Evolutionary conservation across 2,113 vertebrate species (phyloP).

Genomic region (Pterocles burchelli): DNA sequence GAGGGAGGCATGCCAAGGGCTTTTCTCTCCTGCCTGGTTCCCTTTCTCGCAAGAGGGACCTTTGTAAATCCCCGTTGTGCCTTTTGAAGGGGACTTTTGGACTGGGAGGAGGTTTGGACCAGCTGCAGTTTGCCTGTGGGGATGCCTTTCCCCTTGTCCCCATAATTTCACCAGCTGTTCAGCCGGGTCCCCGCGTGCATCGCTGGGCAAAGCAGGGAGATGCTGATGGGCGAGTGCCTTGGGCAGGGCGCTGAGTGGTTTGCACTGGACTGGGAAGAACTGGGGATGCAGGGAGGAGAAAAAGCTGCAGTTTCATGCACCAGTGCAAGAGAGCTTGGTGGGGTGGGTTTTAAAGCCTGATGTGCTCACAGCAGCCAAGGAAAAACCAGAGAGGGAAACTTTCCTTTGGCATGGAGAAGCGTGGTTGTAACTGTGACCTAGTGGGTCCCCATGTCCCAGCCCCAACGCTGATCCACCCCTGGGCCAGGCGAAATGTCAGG

Average conservation of each 20-base stretch:
- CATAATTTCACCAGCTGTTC: background rate
- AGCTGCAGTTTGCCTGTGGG: background rate
- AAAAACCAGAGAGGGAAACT: background rate
- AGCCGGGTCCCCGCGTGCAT: fast-evolving
- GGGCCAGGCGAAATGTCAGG: background rate
- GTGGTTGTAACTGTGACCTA: background rate
- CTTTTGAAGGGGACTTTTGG: background rate
- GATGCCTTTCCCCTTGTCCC: background rate
- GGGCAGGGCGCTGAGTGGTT: background rate
- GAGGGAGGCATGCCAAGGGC: background rate
- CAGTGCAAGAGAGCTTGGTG: background rate
- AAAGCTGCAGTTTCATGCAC: background rate
- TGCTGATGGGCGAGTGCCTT: background rate
- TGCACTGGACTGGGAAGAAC: background rate
- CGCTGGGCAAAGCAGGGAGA: background rate
- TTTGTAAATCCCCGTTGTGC: background rate
- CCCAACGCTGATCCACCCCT: background rate
- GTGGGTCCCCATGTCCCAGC: background rate
- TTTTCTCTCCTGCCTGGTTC: background rate
- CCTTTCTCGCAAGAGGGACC: background rate
- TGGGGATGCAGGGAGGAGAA: background rate
- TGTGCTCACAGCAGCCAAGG: background rate
- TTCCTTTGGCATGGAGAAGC: background rate
- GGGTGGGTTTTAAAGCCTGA: background rate
- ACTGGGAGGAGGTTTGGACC: background rate